Base-by-base conservation (phyloP, 2,888 invertebrate genomes). In the Lasiommata megera region DNA sequence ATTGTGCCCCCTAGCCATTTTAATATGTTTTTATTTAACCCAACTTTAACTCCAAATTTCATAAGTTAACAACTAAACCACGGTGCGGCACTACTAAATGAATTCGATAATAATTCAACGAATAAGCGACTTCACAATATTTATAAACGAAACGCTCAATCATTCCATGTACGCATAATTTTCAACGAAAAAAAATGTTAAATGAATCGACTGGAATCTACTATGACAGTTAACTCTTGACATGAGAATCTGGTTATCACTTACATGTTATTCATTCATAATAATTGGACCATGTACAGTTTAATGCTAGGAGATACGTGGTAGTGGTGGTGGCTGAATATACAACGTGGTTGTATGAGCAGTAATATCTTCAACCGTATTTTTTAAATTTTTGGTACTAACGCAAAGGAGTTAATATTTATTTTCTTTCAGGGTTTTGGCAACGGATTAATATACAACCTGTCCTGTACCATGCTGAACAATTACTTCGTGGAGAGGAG, bases 1-100 rank as follows among this genome's bases (percentile, higher is more conserved):
- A 93, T 92, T 70, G 88, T 92, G 63, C 92, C 92, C 60, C 94
- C 93, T 74, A 94, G 81, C 91, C 95, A 95, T 95, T 79, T 87
- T 93, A 86, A 23, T 23, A 23, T 2, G 66, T 60, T 62, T 66
- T 66, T 77, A 34, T 3, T 34, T n/a, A 64, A 61, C 58, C 62
- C n/a, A n/a, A 64, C 56, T 67, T 53, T 58, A 52, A 67, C 53
- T 68, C 44, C 65, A 64, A 52, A 52, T 37, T 12, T 36, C n/a
- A 17, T 36, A 16, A 16, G 34, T 53, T 52, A 41, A 37, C 46
- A 38, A 59, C 41, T 52, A 47, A 38, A 60, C 53, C 44, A 38
- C 54, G 46, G 51, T 36, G 34, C 28, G 14, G 47, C 47, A 59
- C 64, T 63, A 56, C 28, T 60, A 43, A 54, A 37, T 50, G 34